Evolutionary conservation across 2,888 invertebrate species (phyloP), one percentile per base, ranked within the genome.

Genomic region (Incurvaria masculella): DNA sequence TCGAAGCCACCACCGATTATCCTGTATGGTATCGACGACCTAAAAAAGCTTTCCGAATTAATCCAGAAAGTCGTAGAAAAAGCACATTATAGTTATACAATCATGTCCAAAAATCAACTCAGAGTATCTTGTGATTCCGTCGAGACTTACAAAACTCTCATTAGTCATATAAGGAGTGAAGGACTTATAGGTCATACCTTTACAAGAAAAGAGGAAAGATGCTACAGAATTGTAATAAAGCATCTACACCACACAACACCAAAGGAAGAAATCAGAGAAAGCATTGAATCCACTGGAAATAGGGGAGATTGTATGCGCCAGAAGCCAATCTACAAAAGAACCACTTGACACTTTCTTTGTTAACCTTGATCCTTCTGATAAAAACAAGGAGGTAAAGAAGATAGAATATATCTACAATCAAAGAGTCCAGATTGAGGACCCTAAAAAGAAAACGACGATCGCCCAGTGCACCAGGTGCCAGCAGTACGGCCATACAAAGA

Each of bases 251-350:
- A 48, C 43, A 47, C 33, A 11, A 49, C 45, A 11, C 45, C 49
- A 8, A 16, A 40, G 14, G 43, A 45, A 3, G 18, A 17, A 6
- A 49, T 56, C 4, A 47, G 39, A 11, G 48, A 52, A 50, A 46
- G 19, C 19, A 50, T 54, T 16, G 52, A 52, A 52, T 39, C 46
- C 11, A 53, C 54, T 2, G 54, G 57, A 1, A 57, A 57, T 23
- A 53, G 56, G 56, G 0, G 54, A 53, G 49, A 53, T 57, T 2
- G 52, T 55, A 1, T 55, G 53, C 27, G 45, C 51, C 4, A 46
- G 39, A 4, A 48, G 47, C 45, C 55, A 55, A 14, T 52, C 55
- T 16, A 26, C 40, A 5, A 46, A 46, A 23, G 21, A 10, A 21
- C 46, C 46, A n/a, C 20, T 41, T 4, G 49, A 27, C 2, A 49